Evolutionary conservation across 1,140 invertebrate species (phyloP).

Genomic region (Uloborus diversus): DNA sequence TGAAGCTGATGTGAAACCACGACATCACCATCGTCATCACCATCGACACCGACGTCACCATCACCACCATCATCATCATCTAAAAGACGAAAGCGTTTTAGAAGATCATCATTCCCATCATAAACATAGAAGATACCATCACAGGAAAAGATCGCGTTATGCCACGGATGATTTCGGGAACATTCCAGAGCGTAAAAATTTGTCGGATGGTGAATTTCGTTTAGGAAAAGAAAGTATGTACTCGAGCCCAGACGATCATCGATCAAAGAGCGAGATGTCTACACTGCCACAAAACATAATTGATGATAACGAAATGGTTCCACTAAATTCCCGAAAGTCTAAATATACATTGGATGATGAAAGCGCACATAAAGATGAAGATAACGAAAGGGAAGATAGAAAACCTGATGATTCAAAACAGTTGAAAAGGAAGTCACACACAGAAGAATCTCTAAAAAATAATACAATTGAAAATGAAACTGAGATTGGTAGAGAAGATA

Average conservation of each 20-base stretch:
- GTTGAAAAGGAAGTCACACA: no score
- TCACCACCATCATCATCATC: slow-evolving; percentile 40
- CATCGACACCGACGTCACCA: slow-evolving; percentile 34
- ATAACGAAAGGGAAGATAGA: background rate
- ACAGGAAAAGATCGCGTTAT: slow-evolving; percentile 24
- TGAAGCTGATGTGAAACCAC: background rate
- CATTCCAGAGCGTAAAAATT: background rate
- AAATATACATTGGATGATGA: slow-evolving; percentile 4
- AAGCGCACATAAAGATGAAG: background rate
- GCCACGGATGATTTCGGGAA: background rate
- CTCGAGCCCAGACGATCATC: slow-evolving; percentile 1
- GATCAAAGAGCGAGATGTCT: slow-evolving; percentile 48
- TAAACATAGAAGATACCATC: slow-evolving; percentile 30
- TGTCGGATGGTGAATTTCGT: slow-evolving; percentile 29
- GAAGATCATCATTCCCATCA: slow-evolving; percentile 11
- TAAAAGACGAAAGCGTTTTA: slow-evolving; percentile 2
- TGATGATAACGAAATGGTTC: background rate
- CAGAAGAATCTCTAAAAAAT: no score
- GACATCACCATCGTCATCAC: slow-evolving; percentile 22
- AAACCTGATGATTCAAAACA: no score
- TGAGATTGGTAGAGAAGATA: no score
- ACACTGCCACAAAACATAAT: no score
- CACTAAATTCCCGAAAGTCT: background rate
- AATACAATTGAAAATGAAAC: no score
- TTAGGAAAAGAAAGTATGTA: background rate